Conservation (phyloP, 64 coral and sea anemone species). For the Actinia equina region DNA sequence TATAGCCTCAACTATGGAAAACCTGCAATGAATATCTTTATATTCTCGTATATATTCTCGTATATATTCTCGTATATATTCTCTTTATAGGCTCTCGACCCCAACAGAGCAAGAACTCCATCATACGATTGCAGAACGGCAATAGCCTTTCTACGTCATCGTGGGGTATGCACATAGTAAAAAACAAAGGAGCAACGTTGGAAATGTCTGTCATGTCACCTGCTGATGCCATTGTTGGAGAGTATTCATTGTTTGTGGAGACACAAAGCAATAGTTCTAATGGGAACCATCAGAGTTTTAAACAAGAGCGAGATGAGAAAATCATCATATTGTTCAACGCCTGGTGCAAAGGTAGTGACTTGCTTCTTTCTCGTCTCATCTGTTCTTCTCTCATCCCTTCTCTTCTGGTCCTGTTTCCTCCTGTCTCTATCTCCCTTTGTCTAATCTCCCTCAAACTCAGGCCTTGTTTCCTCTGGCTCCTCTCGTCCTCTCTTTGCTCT, state of each 20-base stretch:
- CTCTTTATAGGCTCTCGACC: conserved; percentile 40
- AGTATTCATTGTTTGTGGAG: conserved; percentile 63
- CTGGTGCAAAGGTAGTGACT: conserved; percentile 73
- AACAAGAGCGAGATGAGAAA: conserved; percentile 10
- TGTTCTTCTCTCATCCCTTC: no score
- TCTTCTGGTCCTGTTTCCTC: no score
- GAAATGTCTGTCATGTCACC: conserved; percentile 23
- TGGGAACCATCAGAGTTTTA: conserved; percentile 28
- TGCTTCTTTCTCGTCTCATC: no score
- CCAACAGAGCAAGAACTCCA: conserved; percentile 63
- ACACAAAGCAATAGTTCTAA: conserved; percentile 17
- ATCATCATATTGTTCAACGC: conserved; percentile 75
- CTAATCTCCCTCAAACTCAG: no score
- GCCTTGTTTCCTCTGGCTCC: no score
- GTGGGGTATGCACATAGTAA: conserved; percentile 55
- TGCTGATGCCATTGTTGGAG: conserved; percentile 62
- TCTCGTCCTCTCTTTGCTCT: no score
- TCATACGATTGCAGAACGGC: conserved; percentile 27
- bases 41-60: no score
- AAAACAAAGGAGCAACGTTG: not conserved
- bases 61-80: no score
- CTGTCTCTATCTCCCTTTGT: no score
- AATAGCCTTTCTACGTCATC: not conserved
- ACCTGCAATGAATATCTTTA: no score
- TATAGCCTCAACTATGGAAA: no score